Percentiles rank a stretch among this genome's conserved stretches.
phyloP scores from a whole-genome alignment of 2,113 vertebrate species.

The Garra rufa region DNA sequence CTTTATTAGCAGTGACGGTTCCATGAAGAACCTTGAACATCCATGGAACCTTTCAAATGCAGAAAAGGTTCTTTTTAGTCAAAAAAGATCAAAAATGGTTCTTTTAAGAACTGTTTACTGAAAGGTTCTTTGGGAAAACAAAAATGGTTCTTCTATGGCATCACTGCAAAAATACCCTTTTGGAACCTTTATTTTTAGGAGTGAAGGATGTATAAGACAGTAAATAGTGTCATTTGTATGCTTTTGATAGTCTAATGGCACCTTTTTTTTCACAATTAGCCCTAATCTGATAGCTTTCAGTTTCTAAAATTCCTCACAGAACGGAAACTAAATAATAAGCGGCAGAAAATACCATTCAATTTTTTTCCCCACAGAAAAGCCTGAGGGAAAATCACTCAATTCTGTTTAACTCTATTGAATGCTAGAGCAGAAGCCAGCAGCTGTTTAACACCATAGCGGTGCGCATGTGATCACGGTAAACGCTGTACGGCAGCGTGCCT shows the following conservation, averaged over 20 bases:
- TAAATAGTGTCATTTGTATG: background rate
- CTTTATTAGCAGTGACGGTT: no score
- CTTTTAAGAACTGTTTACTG: no score
- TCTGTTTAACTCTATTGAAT: slow-evolving; percentile 28
- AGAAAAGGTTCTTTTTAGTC: no score
- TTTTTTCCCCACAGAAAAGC: slow-evolving; percentile 39
- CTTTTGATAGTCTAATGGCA: background rate
- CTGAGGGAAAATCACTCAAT: slow-evolving; percentile 52
- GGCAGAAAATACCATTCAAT: slow-evolving; percentile 33
- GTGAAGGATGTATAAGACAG: background rate
- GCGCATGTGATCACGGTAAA: slow-evolving; percentile 41
- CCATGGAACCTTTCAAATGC: no score
- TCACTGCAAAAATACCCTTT: no score
- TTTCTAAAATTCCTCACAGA: background rate
- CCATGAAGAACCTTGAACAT: no score
- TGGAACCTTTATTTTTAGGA: no score
- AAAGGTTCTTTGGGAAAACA: no score
- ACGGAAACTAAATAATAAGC: slow-evolving; percentile 26
- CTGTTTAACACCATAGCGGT: slow-evolving; percentile 71
- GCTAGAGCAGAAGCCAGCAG: slow-evolving; percentile 68
- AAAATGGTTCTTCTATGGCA: no score
- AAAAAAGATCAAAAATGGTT: no score
- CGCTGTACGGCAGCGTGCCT: slow-evolving; percentile 68
- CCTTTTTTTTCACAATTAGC: background rate
- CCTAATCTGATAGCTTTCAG: background rate